phyloP scores from a whole-genome alignment of 1,140 invertebrate genomes.

The Trichonephila inaurata region DNA sequence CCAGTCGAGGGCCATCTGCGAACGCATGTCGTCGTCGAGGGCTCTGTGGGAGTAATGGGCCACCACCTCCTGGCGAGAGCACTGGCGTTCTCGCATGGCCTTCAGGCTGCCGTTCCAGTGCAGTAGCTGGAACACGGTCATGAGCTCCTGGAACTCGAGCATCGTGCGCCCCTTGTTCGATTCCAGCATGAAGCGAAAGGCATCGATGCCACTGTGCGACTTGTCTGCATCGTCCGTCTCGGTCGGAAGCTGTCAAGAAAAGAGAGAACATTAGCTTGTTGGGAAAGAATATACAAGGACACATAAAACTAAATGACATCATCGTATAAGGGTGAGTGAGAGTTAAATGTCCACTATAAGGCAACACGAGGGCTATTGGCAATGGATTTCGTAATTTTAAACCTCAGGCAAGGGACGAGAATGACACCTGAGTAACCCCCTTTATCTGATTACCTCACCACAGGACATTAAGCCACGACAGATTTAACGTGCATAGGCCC shows the following conservation, averaged over 20 bases:
- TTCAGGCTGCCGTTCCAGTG: constrained; percentile 98
- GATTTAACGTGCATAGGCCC: too few species aligned
- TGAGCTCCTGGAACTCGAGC: constrained; percentile 97
- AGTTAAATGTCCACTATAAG: too few species aligned
- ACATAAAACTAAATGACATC: too few species aligned
- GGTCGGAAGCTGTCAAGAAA: constrained; percentile 38
- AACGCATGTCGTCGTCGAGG: constrained; percentile 96
- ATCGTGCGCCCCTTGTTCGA: constrained; percentile 95
- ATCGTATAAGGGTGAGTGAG: too few species aligned
- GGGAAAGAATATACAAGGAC: background rate
- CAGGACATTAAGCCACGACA: too few species aligned
- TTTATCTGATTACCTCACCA: too few species aligned
- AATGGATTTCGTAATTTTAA: too few species aligned
- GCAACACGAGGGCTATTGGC: too few species aligned
- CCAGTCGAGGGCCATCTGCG: constrained; percentile 97
- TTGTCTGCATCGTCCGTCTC: constrained; percentile 85
- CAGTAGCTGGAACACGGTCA: constrained; percentile 97
- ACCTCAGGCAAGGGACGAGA: too few species aligned
- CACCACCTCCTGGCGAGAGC: constrained; percentile 96
- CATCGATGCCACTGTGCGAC: constrained; percentile 87
- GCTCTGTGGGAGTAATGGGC: constrained; percentile 93
- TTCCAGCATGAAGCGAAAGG: constrained; percentile 97
- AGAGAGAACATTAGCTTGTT: background rate
- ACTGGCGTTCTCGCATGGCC: constrained; percentile 92
- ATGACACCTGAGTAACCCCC: too few species aligned